Conservation (phyloP, 1,140 invertebrate species). For the Acyrthosiphon pisum region DNA sequence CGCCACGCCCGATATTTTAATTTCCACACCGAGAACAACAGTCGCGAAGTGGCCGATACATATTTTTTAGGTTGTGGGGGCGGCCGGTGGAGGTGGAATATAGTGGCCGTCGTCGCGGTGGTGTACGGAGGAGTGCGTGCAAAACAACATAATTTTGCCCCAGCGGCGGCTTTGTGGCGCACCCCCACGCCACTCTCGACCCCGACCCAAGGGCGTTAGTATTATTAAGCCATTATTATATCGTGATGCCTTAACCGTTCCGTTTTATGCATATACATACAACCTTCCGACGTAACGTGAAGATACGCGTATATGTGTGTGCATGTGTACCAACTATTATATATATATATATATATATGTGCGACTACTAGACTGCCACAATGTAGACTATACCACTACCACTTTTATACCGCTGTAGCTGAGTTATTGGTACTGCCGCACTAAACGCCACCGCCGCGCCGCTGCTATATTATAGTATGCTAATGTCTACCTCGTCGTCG, state of each 20-base stretch:
- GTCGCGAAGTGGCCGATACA: background rate
- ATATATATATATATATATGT: background rate
- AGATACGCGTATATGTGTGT: background rate
- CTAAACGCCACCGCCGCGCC: background rate
- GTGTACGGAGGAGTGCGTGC: background rate
- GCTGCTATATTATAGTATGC: constrained; percentile 2
- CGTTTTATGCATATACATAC: background rate
- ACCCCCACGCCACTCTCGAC: background rate
- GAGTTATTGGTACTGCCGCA: constrained; percentile 3
- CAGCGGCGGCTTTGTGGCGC: background rate
- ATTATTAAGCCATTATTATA: constrained; percentile 40
- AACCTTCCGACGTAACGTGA: background rate
- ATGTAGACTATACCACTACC: background rate
- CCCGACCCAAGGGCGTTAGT: background rate
- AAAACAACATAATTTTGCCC: background rate
- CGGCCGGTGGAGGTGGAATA: too few relatives aligned
- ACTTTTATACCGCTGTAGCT: constrained; percentile 6
- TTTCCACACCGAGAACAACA: background rate
- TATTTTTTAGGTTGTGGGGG: background rate
- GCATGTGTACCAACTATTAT: background rate
- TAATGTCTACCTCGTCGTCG: background rate
- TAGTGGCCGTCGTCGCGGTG: background rate
- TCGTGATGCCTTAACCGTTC: background rate
- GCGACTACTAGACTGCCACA: background rate
- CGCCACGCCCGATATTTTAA: background rate